These are phyloP conservation scores for Teleiodes luculella DNA, from an alignment of 2,888 invertebrate species.

Conservation along the genomic window DNA sequence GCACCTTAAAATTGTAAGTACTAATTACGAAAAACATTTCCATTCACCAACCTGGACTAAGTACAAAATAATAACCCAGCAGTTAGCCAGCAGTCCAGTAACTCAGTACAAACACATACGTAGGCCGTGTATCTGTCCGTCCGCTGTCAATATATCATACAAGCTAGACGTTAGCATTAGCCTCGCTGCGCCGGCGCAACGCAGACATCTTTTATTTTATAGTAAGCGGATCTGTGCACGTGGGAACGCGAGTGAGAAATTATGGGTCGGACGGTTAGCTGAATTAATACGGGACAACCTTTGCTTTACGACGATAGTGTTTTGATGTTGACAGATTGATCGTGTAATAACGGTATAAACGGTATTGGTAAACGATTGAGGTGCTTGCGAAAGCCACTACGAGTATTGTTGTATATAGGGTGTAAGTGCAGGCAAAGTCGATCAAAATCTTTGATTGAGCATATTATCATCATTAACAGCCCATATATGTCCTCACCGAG, in stretches of 20 bases:
- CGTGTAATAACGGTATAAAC: too few relatives aligned
- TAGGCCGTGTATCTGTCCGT: constrained; percentile 45
- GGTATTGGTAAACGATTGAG: too few relatives aligned
- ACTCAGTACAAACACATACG: constrained; percentile 38
- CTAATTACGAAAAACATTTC: constrained; percentile 3
- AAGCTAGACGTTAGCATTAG: constrained; percentile 59
- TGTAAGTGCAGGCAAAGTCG: too few relatives aligned
- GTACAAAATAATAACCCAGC: constrained; percentile 56
- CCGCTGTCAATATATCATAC: constrained; percentile 69
- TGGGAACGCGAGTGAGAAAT: constrained; percentile 17
- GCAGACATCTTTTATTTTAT: constrained; percentile 28
- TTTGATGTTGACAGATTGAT: not conserved
- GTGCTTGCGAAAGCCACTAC: too few relatives aligned
- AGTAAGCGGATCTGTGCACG: constrained; percentile 11
- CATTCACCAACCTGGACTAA: constrained; percentile 10
- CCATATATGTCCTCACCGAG: too few relatives aligned
- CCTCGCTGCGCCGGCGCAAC: constrained; percentile 40
- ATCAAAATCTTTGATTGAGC: too few relatives aligned
- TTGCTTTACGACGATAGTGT: not conserved
- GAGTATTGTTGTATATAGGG: too few relatives aligned
- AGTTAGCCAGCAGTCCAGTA: constrained; percentile 33
- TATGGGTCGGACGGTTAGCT: not conserved
- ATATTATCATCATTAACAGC: too few relatives aligned
- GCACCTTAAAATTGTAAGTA: not conserved
- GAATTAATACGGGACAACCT: constrained; percentile 1